Percentiles rank a stretch among this genome's conserved stretches.
Evolutionary conservation across 1,140 invertebrate species (phyloP).

Genomic region (Brachionus paranguensis): DNA sequence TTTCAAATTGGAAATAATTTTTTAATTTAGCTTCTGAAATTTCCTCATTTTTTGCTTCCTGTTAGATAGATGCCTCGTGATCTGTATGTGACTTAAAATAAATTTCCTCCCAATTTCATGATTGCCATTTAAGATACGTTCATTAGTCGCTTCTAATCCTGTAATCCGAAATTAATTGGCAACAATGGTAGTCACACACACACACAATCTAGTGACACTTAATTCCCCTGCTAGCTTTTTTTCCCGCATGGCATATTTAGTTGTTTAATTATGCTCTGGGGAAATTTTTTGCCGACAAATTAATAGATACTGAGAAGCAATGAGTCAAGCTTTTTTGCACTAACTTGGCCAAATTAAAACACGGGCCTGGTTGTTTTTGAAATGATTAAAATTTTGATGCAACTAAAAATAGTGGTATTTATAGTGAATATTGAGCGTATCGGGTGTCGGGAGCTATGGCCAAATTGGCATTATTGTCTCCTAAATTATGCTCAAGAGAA

Average conservation of each 20-base stretch:
- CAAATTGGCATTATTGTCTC: background rate
- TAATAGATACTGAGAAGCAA: background rate
- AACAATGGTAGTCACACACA: background rate
- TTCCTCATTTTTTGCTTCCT: background rate
- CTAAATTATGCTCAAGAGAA: constrained; percentile 25
- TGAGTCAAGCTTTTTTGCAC: background rate
- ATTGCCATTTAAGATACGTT: background rate
- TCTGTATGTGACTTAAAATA: background rate
- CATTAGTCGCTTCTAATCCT: background rate
- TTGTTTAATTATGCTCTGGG: background rate
- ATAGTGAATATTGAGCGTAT: background rate
- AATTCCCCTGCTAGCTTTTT: background rate
- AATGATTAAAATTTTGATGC: background rate
- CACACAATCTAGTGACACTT: background rate
- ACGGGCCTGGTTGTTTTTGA: background rate
- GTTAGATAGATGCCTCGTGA: background rate
- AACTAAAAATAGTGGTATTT: background rate
- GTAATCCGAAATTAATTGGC: constrained; percentile 14
- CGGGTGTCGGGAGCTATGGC: background rate
- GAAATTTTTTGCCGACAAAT: background rate
- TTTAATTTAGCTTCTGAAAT: constrained; percentile 2
- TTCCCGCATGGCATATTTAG: background rate
- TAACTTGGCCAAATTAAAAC: background rate
- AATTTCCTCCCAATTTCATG: constrained; percentile 7
- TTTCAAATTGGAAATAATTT: background rate